Conservation (phyloP, 2,888 invertebrate genomes). For the Coenonympha glycerion region DNA sequence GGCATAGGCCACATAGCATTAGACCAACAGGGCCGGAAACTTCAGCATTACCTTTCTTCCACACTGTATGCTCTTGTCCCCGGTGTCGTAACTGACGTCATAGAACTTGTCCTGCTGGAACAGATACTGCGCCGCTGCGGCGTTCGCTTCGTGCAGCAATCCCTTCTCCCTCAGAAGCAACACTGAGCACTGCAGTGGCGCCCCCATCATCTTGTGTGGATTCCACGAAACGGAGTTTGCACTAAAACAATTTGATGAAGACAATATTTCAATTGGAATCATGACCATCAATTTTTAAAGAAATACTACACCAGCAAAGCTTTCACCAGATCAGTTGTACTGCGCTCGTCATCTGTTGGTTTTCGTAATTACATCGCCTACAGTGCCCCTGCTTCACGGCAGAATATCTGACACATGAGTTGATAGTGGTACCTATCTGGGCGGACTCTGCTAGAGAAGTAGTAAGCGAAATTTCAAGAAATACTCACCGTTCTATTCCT, state of each 20-base stretch:
- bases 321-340: too few relatives aligned
- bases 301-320: too few relatives aligned
- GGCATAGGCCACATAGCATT: too few relatives aligned
- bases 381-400: too few relatives aligned
- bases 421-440: too few relatives aligned
- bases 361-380: not conserved
- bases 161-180: constrained; percentile 79
- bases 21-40: too few relatives aligned
- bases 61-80: constrained; percentile 93
- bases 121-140: constrained; percentile 83
- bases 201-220: constrained; percentile 89
- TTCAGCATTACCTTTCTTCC: constrained; percentile 92
- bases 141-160: constrained; percentile 80
- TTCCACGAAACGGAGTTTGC: constrained; percentile 89
- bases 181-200: constrained; percentile 85
- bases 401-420: too few relatives aligned
- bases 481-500: constrained; percentile 78
- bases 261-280: too few relatives aligned
- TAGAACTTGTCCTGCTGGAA: constrained; percentile 92
- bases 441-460: too few relatives aligned
- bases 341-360: too few relatives aligned
- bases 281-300: too few relatives aligned
- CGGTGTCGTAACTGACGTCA: constrained; percentile 85
- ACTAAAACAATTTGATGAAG: constrained; percentile 59
- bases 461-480: too few relatives aligned